Percentiles rank a stretch among this genome's conserved stretches.
phyloP scores from a whole-genome alignment of 2,888 invertebrate species.

The Drosophila parthenogenetica region DNA sequence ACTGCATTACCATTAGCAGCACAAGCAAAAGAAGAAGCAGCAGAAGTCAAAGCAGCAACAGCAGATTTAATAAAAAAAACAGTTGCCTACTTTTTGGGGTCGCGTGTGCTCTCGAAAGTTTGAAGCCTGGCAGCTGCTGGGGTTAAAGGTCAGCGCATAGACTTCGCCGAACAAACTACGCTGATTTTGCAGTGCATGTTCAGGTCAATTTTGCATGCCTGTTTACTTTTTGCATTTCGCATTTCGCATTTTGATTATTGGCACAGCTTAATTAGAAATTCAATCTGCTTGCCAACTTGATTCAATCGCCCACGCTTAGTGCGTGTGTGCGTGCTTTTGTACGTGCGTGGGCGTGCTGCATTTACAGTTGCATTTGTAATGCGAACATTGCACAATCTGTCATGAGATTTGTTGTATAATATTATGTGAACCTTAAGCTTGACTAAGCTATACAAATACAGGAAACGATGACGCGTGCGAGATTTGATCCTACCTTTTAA shows the following conservation, averaged over 20 bases:
- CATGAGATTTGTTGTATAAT: constrained; percentile 2
- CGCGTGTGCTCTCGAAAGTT: background rate
- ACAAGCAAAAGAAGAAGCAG: background rate
- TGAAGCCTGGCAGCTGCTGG: background rate
- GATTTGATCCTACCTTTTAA: constrained; percentile 5
- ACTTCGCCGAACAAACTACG: constrained; percentile 15
- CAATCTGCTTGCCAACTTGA: constrained; percentile 5
- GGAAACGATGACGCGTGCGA: background rate
- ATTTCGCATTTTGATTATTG: constrained; percentile 36
- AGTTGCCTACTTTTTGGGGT: constrained; percentile 57
- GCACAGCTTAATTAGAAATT: constrained; percentile 59
- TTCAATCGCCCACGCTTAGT: background rate
- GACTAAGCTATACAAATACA: background rate
- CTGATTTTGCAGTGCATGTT: constrained; percentile 30
- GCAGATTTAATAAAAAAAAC: constrained; percentile 24
- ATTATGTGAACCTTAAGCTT: background rate
- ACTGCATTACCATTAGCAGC: constrained; percentile 59
- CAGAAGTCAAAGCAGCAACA: background rate
- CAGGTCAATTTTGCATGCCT: constrained; percentile 39
- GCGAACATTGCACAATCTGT: constrained; percentile 12
- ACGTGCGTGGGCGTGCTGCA: constrained; percentile 19
- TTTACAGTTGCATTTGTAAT: constrained; percentile 27
- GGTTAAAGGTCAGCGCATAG: constrained; percentile 16
- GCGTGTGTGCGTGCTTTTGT: background rate
- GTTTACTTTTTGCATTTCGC: constrained; percentile 36